These are phyloP conservation scores for Neocloeon triangulifer DNA, from an alignment of 1,140 invertebrate genomes.

Conservation along the genomic window DNA sequence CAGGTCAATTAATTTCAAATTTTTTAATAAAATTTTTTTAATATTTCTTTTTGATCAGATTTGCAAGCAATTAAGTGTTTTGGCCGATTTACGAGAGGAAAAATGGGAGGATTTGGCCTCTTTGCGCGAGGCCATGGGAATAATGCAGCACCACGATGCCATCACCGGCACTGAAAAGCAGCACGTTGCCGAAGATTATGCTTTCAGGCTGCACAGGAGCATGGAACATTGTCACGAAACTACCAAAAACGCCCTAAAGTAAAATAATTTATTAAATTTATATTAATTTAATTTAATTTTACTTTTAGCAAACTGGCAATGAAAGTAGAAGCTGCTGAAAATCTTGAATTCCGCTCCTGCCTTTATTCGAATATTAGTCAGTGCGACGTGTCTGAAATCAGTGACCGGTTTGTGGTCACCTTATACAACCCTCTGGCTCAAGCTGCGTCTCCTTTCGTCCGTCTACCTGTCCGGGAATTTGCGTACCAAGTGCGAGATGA, in stretches of 20 bases:
- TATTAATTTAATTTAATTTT: constrained; percentile 2
- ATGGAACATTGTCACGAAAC: too few species aligned
- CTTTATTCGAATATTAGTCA: constrained; percentile 36
- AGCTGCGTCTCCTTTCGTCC: constrained; percentile 32
- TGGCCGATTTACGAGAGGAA: constrained; percentile 13
- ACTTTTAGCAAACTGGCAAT: too few species aligned
- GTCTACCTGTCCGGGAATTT: constrained; percentile 38
- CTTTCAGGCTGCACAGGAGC: too few species aligned
- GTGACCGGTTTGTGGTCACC: constrained; percentile 36
- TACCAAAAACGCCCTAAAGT: too few species aligned
- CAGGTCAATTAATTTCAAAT: too few species aligned
- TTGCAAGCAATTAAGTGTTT: constrained; percentile 26
- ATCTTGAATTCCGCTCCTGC: constrained; percentile 26
- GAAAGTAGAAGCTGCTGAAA: not conserved
- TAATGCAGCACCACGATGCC: constrained; percentile 33
- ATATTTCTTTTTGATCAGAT: too few species aligned
- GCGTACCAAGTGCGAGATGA: constrained; percentile 37
- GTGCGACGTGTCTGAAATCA: constrained; percentile 35
- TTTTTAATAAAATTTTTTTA: too few species aligned
- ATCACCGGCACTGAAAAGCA: constrained; percentile 30
- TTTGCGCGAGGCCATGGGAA: constrained; percentile 15
- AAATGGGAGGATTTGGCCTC: constrained; percentile 14
- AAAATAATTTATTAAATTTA: constrained; percentile 5
- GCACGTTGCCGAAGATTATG: constrained; percentile 25
- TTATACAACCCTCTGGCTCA: constrained; percentile 64